Base-by-base conservation (phyloP, 2,888 invertebrate species). In the Pollenia labialis region DNA sequence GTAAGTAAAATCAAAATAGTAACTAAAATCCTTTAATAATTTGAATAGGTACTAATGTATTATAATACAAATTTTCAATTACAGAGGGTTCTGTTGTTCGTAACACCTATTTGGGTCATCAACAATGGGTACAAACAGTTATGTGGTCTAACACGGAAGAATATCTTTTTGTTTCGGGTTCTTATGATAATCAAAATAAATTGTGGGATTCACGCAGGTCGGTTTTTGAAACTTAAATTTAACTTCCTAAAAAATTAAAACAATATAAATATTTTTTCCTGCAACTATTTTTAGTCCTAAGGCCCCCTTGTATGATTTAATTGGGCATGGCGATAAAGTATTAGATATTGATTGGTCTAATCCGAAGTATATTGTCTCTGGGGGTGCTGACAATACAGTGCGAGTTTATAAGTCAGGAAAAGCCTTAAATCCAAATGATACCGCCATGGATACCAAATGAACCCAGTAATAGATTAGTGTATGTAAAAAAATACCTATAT, bases 121-220 rank as follows among this genome's bases (percentile, higher is more conserved):
- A 95, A 4, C 96, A 97, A 50, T 99, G 99, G 99, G 97, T 99
- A 16, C 97, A 97, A 89, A 95, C 96, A 0, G 97, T 99, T 0
- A 94, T 95, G 88, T 99, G 99, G 99, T 98, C 98, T 0, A 96
- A 95, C 32, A 95, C 95, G 0, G 95, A 97, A 86, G 96, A 97
- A 90, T 95, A 97, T 89, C 94, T 97, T 14, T 99, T 99, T 93
- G 95, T 99, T 32, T 99, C 99, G 0, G 98, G 98, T 2, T 97
- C 98, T 0, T 98, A 98, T 91, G 99, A 99, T 91, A 95, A 96
- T 88, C 94, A 96, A 86, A 96, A 98, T 85, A 99, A 99, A 94
- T 94, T 99, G 69, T 99, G 99, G 99, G 99, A 99, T 93, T 96
- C 96, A 6, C 95, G 99, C 92, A 98, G 97, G 97, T 97, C 91